phyloP scores from a whole-genome alignment of 35 echinoderm and acorn worm genomes.

The Lytechinus variegatus region DNA sequence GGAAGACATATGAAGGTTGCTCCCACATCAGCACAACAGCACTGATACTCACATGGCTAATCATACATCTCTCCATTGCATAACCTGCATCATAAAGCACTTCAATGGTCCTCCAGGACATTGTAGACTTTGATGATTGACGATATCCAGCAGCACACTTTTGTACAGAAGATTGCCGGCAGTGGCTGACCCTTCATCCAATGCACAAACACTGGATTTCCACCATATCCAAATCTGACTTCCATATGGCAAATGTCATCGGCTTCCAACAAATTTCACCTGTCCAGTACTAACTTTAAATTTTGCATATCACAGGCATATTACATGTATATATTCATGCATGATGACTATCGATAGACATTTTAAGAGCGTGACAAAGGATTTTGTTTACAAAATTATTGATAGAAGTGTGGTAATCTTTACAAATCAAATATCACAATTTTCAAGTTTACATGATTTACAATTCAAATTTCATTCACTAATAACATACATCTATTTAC shows the following conservation, averaged over 20 bases:
- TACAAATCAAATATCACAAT: background rate
- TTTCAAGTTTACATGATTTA: background rate
- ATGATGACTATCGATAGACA: background rate
- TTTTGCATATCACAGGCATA: background rate
- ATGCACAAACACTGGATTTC: background rate
- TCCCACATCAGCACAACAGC: background rate
- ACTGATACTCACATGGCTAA: background rate
- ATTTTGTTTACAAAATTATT: background rate
- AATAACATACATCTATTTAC: background rate
- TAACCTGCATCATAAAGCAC: background rate
- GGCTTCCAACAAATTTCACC: background rate
- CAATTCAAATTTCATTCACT: background rate
- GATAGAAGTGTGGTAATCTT: background rate
- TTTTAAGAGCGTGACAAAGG: no score
- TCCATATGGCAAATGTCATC: background rate
- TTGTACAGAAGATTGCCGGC: no score
- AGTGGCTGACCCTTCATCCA: background rate
- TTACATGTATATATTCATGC: background rate
- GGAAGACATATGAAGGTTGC: background rate
- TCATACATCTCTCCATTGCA: background rate
- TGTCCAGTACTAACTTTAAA: background rate
- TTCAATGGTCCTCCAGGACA: background rate
- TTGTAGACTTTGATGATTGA: background rate
- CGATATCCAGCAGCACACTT: background rate
- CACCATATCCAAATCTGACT: background rate